phyloP scores from a whole-genome alignment of 2,113 vertebrate genomes.

The Myotis brandtii region DNA sequence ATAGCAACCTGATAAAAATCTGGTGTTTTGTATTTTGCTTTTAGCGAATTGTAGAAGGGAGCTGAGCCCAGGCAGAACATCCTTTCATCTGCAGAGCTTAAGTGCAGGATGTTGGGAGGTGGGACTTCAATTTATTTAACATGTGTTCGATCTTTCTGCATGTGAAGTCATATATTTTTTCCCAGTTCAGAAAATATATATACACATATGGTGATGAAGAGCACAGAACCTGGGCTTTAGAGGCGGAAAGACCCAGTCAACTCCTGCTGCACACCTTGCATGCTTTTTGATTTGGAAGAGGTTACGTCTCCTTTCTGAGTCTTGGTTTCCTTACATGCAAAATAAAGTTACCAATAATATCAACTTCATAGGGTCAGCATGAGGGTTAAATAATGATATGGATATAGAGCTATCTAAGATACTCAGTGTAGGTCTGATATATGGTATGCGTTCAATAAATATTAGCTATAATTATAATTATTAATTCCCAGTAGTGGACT shows the following conservation, averaged over 20 bases:
- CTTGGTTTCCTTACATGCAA: slow-evolving; percentile 13
- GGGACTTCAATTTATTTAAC: background rate
- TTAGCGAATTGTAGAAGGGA: slow-evolving; percentile 50
- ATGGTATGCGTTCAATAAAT: slow-evolving; percentile 23
- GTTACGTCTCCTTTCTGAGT: slow-evolving; percentile 32
- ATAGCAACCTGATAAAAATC: background rate
- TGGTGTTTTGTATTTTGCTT: slow-evolving; percentile 5
- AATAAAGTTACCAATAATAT: slow-evolving; percentile 37
- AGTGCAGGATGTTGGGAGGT: slow-evolving; percentile 10
- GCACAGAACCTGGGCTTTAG: background rate
- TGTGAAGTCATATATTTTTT: background rate
- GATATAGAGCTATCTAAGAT: slow-evolving; percentile 1
- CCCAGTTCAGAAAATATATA: background rate
- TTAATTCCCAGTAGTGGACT: background rate
- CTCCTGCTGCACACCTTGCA: background rate
- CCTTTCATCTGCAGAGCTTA: slow-evolving; percentile 56
- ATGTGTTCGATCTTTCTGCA: slow-evolving; percentile 14
- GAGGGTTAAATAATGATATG: background rate
- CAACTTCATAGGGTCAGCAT: background rate
- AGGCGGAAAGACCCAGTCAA: background rate
- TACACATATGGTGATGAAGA: background rate
- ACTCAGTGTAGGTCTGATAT: background rate
- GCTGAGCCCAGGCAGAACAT: background rate
- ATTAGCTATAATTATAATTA: background rate
- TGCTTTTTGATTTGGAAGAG: slow-evolving; percentile 44